phyloP scores from a whole-genome alignment of 2,888 invertebrate genomes.

The Diaperis boleti region DNA sequence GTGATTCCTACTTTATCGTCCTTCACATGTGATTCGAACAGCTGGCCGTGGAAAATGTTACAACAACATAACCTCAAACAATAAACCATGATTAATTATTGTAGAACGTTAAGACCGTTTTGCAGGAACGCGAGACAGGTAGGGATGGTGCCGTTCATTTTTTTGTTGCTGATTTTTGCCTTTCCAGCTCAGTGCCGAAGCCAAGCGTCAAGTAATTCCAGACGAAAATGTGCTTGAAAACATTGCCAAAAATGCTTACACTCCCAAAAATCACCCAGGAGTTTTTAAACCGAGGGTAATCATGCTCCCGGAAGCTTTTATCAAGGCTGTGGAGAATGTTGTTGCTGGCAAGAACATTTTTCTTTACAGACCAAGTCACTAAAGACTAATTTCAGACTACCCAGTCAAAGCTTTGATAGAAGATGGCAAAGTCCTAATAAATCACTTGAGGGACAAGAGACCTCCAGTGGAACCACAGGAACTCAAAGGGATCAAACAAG shows the following conservation, averaged over 20 bases:
- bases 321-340: slow-evolving; percentile 70
- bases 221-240: slow-evolving; percentile 67
- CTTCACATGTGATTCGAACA: neutral
- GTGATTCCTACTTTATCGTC: neutral
- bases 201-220: slow-evolving; percentile 66
- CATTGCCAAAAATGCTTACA: slow-evolving; percentile 69
- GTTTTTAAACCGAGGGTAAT: slow-evolving; percentile 69
- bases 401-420: slow-evolving; percentile 70
- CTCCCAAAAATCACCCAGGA: slow-evolving; percentile 82
- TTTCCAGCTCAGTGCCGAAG: slow-evolving; percentile 56
- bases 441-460: slow-evolving; percentile 74
- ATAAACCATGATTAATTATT: neutral
- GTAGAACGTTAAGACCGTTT: neutral
- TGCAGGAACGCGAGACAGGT: neutral
- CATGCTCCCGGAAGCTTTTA: slow-evolving; percentile 72
- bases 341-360: slow-evolving; percentile 64
- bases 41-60: too few relatives aligned
- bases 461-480: slow-evolving; percentile 75
- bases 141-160: neutral
- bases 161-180: neutral
- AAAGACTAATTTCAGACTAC: slow-evolving; percentile 65
- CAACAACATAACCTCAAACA: slow-evolving; percentile 13
- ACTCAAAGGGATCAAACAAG: slow-evolving; percentile 66
- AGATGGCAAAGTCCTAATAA: slow-evolving; percentile 70
- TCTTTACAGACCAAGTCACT: slow-evolving; percentile 16